Percentiles rank a stretch among this genome's conserved stretches.
phyloP scores from a whole-genome alignment of 1,140 invertebrate genomes.

The Colletes latitarsis region DNA sequence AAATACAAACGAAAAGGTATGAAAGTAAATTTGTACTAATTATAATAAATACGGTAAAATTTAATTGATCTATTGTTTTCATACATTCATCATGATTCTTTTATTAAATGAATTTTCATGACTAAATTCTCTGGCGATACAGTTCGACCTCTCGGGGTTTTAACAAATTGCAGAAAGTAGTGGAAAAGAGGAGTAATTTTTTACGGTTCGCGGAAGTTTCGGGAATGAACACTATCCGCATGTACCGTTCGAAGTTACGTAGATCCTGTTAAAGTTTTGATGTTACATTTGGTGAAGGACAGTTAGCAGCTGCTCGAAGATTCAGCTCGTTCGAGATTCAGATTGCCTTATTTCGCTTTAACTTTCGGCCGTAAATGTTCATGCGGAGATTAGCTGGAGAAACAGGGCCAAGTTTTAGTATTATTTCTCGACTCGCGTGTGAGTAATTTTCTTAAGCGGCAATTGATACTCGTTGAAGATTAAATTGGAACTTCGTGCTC shows the following conservation, averaged over 20 bases:
- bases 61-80: too few species aligned
- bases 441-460: background rate
- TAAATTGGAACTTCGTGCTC: background rate
- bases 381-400: conserved; percentile 20
- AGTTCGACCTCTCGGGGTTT: background rate
- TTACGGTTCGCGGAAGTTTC: background rate
- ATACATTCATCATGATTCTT: background rate
- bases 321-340: conserved; percentile 12
- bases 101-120: background rate
- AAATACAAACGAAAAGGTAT: too few species aligned
- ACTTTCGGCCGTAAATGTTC: conserved; percentile 17
- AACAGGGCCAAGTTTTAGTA: conserved; percentile 9
- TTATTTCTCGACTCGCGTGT: background rate
- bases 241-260: background rate
- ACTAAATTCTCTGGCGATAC: background rate
- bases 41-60: too few species aligned
- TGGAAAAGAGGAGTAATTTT: background rate
- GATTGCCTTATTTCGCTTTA: conserved; percentile 21
- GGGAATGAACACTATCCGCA: background rate
- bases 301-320: conserved; percentile 20
- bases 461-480: background rate
- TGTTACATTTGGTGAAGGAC: conserved; percentile 15
- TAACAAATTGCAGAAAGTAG: background rate
- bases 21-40: too few species aligned
- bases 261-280: conserved; percentile 23